Evolutionary conservation across 2,113 vertebrate genomes (phyloP).

Genomic region (Syngnathus scovelli): DNA sequence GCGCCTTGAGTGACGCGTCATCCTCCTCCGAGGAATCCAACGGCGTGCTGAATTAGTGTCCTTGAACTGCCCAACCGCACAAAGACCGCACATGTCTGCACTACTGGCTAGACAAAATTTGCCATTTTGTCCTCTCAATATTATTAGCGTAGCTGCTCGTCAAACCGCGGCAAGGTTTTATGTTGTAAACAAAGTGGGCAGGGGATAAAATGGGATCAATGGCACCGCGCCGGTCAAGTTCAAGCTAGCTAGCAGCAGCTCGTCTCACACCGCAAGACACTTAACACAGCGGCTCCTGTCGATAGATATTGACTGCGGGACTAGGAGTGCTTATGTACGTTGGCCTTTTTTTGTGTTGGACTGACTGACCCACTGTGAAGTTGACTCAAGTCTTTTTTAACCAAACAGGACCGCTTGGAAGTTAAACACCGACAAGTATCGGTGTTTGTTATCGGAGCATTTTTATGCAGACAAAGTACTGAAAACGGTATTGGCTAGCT

Average conservation of each 20-base stretch:
- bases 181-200: constrained; percentile 60
- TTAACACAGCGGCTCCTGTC: constrained; percentile 55
- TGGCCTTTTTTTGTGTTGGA: constrained; percentile 44
- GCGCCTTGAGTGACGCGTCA: constrained; percentile 65
- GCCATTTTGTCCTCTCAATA: too few species aligned
- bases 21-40: constrained; percentile 56
- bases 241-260: constrained; percentile 54
- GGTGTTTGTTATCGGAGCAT: too few species aligned
- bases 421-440: not conserved
- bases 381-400: constrained; percentile 53
- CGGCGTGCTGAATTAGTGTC: constrained; percentile 69
- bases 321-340: constrained; percentile 45
- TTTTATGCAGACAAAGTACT: not conserved
- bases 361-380: constrained; percentile 42
- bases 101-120: constrained; percentile 14
- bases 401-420: constrained; percentile 21
- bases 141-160: constrained; percentile 32
- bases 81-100: constrained; percentile 57
- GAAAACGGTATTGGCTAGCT: not conserved
- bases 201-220: constrained; percentile 59
- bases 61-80: constrained; percentile 67
- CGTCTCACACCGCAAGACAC: constrained; percentile 54
- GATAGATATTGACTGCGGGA: constrained; percentile 65
- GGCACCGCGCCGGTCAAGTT: constrained; percentile 57
- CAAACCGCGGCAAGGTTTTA: constrained; percentile 61